Evolutionary conservation across 2,113 vertebrate genomes (phyloP), one percentile per base, ranked within the genome.

Genomic region (Furnarius figulus): DNA sequence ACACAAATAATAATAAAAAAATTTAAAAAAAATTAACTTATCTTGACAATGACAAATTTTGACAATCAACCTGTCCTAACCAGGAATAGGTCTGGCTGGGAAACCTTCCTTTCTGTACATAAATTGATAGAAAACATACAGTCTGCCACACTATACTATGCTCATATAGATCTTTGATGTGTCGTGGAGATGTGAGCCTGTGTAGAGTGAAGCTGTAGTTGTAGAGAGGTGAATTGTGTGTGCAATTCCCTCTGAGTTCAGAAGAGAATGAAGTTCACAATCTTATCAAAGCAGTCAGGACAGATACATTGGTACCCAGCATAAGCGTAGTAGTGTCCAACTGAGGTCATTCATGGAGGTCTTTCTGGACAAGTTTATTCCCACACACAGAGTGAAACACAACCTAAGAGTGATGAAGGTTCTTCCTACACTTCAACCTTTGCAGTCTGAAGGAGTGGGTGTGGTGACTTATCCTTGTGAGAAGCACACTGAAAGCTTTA

Each of bases 161-260:
- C 31, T 70, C 12, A 22, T 42, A 9, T 5, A 70, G 11, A 19
- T 56, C 50, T 74, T 66, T 30, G 35, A 39, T 40, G 19, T 40
- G 8, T 53, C 72, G 15, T 46, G 49, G 28, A 70, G 19, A 52
- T 39, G 6, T 56, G 55, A 70, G 30, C 33, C 13, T 68, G 12
- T 53, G 28, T 11, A 46, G 22, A 40, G 31, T 74, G 47, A 67
- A 77, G 31, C 28, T 67, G 30, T 74, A 50, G 14, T 49, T 70
- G 47, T 3, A 33, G n/a, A 40, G 56, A 67, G 7, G 22, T 55
- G 23, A 74, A 58, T 3, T 44, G 19, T n/a, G 5, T 0, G 0
- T 53, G 14, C 50, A 74, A 7, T 46, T 10, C 24, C 14, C 8
- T 65, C 40, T 52, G 74, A 74, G 40, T 62, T 81, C 40, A 47